Evolutionary conservation across 1,140 invertebrate species (phyloP).

Genomic region (Procambarus clarkii): DNA sequence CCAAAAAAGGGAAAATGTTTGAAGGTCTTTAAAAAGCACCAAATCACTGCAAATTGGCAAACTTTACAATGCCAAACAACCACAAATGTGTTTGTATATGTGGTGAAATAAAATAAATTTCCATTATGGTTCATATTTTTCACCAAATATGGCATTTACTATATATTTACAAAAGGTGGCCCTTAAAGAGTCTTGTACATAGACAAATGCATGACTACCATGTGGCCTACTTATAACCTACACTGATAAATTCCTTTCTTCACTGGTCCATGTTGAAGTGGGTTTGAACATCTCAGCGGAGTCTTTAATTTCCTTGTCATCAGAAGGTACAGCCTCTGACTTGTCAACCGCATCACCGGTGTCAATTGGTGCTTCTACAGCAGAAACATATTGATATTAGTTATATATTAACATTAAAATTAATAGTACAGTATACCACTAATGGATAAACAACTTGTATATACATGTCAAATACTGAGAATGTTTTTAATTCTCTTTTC

Average conservation of each 20-base stretch:
- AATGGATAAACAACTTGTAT: too few relatives aligned
- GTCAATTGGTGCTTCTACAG: not conserved
- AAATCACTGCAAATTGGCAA: not conserved
- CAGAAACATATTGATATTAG: not conserved
- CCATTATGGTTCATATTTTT: too few relatives aligned
- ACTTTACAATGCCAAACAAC: not conserved
- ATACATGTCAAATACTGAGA: not conserved
- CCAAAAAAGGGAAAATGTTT: not conserved
- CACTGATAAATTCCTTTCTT: conserved; percentile 34
- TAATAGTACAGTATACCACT: too few relatives aligned
- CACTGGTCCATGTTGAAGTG: not conserved
- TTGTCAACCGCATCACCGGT: not conserved
- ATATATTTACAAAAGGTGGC: not conserved
- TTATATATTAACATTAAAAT: not conserved
- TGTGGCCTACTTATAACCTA: not conserved
- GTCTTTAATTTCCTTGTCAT: not conserved
- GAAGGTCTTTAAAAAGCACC: not conserved
- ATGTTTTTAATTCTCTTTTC: too few relatives aligned
- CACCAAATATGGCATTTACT: not conserved
- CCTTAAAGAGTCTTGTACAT: not conserved
- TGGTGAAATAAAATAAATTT: too few relatives aligned
- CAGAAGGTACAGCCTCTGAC: not conserved
- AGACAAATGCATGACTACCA: not conserved
- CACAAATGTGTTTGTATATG: too few relatives aligned
- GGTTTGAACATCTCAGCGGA: conserved; percentile 26